phyloP scores from a whole-genome alignment of 2,797 vertebrate species.

The Cheirogaleus major region DNA sequence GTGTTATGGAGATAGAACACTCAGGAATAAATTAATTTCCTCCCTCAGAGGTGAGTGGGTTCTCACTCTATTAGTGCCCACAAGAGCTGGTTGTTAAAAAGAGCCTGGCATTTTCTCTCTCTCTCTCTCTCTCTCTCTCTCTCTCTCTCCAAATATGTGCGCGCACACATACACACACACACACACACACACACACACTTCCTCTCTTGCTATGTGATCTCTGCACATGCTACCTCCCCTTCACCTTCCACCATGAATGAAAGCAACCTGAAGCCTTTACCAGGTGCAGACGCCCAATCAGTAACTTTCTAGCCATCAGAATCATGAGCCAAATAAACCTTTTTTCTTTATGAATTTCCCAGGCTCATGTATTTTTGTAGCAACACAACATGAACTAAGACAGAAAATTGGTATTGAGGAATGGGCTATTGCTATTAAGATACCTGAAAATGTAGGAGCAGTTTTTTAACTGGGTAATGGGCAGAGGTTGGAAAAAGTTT shows the following conservation, averaged over 20 bases:
- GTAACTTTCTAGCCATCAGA: neutral
- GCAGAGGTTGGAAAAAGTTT: neutral
- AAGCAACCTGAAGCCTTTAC: neutral
- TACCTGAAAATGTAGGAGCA: neutral
- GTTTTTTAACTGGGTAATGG: neutral
- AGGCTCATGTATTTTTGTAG: neutral
- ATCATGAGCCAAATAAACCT: neutral
- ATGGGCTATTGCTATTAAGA: neutral
- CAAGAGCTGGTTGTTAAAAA: neutral
- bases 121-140: too few relatives aligned
- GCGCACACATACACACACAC: too few relatives aligned
- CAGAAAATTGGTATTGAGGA: neutral
- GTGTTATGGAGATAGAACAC: neutral
- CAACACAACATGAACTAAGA: neutral
- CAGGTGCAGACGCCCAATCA: neutral
- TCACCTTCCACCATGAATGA: neutral
- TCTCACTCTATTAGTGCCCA: neutral
- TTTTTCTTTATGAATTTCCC: neutral
- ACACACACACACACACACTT: neutral
- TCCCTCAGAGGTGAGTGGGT: neutral
- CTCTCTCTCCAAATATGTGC: too few relatives aligned
- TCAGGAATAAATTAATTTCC: neutral
- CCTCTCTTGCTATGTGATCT: neutral
- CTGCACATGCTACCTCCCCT: neutral
- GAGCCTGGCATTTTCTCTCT: too few relatives aligned